Evolutionary conservation across 1,140 invertebrate genomes (phyloP).

Genomic region (Drosophila novamexicana): DNA sequence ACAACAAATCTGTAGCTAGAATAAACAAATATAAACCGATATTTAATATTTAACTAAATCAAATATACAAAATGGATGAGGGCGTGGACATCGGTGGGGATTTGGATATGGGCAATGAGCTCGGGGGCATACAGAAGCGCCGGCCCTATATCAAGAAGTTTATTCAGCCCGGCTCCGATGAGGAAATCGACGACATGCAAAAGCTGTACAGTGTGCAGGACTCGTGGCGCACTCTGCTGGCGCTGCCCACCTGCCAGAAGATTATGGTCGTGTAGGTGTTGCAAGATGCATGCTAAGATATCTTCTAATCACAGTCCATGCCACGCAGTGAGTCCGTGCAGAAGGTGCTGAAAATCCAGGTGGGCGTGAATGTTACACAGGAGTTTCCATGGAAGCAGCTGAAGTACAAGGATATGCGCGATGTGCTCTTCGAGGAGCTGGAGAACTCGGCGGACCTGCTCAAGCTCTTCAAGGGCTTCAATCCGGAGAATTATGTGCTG

Average conservation of each 20-base stretch:
- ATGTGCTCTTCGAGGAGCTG: constrained; percentile 85
- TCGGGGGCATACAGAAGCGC: background rate
- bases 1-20: background rate
- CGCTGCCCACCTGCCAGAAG: constrained; percentile 60
- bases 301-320: no score
- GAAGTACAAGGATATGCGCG: constrained; percentile 87
- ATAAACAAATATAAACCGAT: background rate
- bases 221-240: constrained; percentile 69
- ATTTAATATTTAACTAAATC: background rate
- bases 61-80: constrained; percentile 24
- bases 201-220: constrained; percentile 62
- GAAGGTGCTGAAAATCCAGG: constrained; percentile 85
- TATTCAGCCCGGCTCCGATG: constrained; percentile 59
- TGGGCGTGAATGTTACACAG: constrained; percentile 87
- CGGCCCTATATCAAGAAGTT: constrained; percentile 64
- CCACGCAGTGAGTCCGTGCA: constrained; percentile 66
- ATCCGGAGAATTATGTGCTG: constrained; percentile 86
- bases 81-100: constrained; percentile 1
- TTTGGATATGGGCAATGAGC: background rate
- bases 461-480: constrained; percentile 85
- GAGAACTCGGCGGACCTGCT: constrained; percentile 84
- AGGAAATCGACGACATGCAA: constrained; percentile 47
- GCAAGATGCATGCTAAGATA: no score
- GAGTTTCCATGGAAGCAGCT: constrained; percentile 90
- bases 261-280: constrained; percentile 73